A percentile compares a stretch with the other conserved stretches of the same genome.
Evolutionary conservation across 2,797 vertebrate genomes (phyloP).

Genomic region (Muscicapa comitata): DNA sequence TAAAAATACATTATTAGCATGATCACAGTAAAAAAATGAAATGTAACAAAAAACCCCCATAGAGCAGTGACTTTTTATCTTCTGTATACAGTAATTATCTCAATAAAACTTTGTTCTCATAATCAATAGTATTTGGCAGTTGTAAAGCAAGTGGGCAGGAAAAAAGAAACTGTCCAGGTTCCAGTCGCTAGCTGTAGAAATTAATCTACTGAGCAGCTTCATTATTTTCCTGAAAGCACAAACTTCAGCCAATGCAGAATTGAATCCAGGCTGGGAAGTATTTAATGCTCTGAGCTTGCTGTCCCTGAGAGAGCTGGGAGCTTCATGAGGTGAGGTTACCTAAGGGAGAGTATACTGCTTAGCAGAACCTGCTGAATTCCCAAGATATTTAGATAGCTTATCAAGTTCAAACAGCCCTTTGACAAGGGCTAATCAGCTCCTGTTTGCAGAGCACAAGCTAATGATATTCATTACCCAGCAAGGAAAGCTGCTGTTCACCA

Average conservation of each 20-base stretch:
- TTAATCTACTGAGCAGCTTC: neutral
- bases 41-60: neutral
- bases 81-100: neutral
- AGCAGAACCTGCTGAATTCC: neutral
- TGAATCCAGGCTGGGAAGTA: neutral
- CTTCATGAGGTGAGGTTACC: neutral
- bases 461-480: neutral
- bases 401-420: neutral
- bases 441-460: neutral
- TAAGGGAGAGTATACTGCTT: neutral
- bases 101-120: neutral
- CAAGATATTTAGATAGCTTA: neutral
- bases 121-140: neutral
- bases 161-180: neutral
- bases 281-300: neutral
- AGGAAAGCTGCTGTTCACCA: neutral
- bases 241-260: neutral
- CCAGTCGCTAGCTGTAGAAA: neutral
- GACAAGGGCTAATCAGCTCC: neutral
- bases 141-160: neutral
- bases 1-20: neutral
- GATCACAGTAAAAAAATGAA: neutral
- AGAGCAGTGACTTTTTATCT: neutral
- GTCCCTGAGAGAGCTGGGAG: neutral
- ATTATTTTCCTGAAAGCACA: neutral